Conservation (phyloP, 1,140 invertebrate genomes). For the Stegodyphus dumicola region DNA sequence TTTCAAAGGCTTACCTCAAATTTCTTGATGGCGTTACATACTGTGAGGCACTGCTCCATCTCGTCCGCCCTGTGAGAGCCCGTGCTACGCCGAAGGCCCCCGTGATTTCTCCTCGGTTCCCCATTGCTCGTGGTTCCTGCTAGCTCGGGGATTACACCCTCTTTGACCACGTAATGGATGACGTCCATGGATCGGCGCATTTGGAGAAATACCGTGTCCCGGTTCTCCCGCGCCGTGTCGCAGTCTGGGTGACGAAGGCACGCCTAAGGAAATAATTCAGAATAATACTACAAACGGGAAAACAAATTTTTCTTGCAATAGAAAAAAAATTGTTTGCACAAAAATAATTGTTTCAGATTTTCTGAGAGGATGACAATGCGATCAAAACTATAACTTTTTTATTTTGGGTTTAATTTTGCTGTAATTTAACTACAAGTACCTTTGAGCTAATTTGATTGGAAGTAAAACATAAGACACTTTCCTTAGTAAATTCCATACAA, state of each 20-base stretch:
- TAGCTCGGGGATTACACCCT: conserved; percentile 80
- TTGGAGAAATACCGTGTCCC: conserved; percentile 93
- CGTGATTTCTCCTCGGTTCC: conserved; percentile 62
- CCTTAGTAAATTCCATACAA: no score
- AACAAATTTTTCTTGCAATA: not conserved
- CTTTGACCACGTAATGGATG: conserved; percentile 96
- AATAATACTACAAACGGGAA: no score
- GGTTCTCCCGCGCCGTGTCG: conserved; percentile 89
- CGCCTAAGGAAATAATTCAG: conserved; percentile 69
- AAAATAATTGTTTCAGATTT: not conserved
- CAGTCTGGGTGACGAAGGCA: conserved; percentile 95
- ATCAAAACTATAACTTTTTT: no score
- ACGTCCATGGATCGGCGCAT: conserved; percentile 97
- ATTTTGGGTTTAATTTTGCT: no score
- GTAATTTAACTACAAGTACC: no score
- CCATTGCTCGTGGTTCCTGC: conserved; percentile 66
- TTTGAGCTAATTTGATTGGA: no score
- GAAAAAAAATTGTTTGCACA: not conserved
- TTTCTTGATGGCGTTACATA: conserved; percentile 82
- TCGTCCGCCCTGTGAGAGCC: conserved; percentile 71
- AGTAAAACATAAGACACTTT: no score
- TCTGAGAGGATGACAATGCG: not conserved
- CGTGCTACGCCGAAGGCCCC: conserved; percentile 64
- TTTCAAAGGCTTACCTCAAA: conserved; percentile 73
- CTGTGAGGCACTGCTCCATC: conserved; percentile 78